Evolutionary conservation across 2,797 vertebrate genomes (phyloP), one percentile per base, ranked within the genome.

Genomic region (Sciurus vulgaris): DNA sequence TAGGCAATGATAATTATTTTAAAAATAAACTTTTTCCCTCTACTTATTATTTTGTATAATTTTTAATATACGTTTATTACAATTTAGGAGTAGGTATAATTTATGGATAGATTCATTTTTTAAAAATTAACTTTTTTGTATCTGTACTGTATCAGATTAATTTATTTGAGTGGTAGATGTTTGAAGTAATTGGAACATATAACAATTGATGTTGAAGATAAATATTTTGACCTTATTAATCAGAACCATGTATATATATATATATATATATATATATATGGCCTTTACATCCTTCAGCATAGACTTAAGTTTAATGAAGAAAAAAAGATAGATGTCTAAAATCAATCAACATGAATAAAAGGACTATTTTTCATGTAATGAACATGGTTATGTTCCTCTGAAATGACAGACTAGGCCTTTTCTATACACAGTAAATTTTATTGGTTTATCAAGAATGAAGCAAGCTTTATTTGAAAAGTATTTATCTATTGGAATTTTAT

Each of bases 401-500:
- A 93, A 92, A 70, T 82, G 33, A 63, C 2, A 91, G 11, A 41
- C 11, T 33, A 56, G 35, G 33, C 51, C 24, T 90, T 94, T 93
- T 78, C 93, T 72, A 33, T 78, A 35, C 20, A 73, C 35, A 59
- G 13, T 89, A 35, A 56, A 76, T 91, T 91, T 95, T 33, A 30
- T 54, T 74, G 35, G 26, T 91, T 30, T 82, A 12, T 77, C 14
- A 28, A 63, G 41, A 91, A 74, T 78, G 35, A 91, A 74, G 67
- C 69, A 86, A 44, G 79, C 49, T 56, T 88, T 91, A 89, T 86
- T 94, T 81, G 73, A 93, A 83, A 96, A 72, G 2, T 56, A 89
- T 82, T 70, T 84, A 17, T 90, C 38, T 93, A 59, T 47, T 91
- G 81, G 70, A 88, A 76, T 97, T 94, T 85, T 93, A 14, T 87